These are phyloP conservation scores for Cyprinodon diabolis DNA, from an alignment of 2,797 vertebrate genomes.

Conservation along the genomic window DNA sequence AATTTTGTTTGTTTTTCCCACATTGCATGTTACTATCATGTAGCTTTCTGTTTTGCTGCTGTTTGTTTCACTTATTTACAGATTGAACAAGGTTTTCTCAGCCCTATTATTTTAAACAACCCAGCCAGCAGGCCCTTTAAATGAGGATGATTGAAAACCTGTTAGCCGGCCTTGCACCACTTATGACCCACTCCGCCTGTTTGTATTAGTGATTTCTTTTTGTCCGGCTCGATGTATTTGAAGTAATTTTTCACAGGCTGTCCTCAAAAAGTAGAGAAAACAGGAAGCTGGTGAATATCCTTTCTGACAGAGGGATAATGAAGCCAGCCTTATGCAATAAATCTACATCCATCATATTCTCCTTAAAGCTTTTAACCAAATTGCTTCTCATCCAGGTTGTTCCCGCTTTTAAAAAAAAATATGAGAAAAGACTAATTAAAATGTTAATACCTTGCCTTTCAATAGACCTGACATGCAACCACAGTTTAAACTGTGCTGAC, in stretches of 20 bases:
- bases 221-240: not conserved
- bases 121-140: not conserved
- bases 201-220: not conserved
- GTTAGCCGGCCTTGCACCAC: not conserved
- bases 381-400: not conserved
- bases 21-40: not conserved
- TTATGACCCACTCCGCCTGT: not conserved
- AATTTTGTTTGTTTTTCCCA: not conserved
- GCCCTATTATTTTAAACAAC: not conserved
- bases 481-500: slow-evolving; percentile 23
- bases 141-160: slow-evolving; percentile 2
- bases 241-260: not conserved
- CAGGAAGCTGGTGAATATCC: not conserved
- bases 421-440: slow-evolving; percentile 18
- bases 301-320: not conserved
- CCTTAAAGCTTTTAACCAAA: not conserved
- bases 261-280: slow-evolving; percentile 3
- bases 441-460: slow-evolving; percentile 30
- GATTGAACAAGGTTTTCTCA: not conserved
- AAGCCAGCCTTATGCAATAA: not conserved
- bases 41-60: not conserved
- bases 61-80: not conserved
- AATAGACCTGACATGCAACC: slow-evolving; percentile 12
- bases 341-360: not conserved
- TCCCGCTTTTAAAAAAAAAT: not conserved